Evolutionary conservation across 1,140 invertebrate genomes (phyloP).

Genomic region (Drosophila athabasca): DNA sequence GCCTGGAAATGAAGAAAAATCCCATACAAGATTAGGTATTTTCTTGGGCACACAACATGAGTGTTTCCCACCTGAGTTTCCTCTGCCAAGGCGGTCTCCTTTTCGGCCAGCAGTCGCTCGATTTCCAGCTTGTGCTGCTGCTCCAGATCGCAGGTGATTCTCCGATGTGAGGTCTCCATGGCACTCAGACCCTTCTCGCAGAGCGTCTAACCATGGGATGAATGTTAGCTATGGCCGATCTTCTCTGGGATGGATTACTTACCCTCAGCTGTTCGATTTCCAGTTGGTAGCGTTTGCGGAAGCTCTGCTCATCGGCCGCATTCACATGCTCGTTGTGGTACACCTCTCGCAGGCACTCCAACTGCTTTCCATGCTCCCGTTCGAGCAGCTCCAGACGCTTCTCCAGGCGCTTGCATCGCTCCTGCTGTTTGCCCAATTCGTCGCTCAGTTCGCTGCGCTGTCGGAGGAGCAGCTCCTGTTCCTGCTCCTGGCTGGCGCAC

Average conservation of each 20-base stretch:
- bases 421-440: conserved; percentile 85
- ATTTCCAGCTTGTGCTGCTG: conserved; percentile 91
- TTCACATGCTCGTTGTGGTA: conserved; percentile 86
- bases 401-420: conserved; percentile 88
- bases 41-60: not conserved
- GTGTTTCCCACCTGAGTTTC: conserved; percentile 88
- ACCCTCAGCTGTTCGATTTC: conserved; percentile 94
- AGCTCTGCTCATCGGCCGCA: conserved; percentile 86
- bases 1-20: conserved; percentile 79
- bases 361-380: conserved; percentile 90
- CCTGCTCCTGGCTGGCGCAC: conserved; percentile 68
- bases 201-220: conserved; percentile 85
- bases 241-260: conserved; percentile 36
- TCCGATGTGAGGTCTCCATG: conserved; percentile 94
- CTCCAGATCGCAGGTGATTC: conserved; percentile 92
- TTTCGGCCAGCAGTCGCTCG: conserved; percentile 86
- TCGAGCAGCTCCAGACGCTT: conserved; percentile 88
- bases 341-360: conserved; percentile 89
- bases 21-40: not conserved
- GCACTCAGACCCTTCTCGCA: conserved; percentile 94
- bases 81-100: conserved; percentile 94
- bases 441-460: conserved; percentile 82
- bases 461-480: conserved; percentile 65
- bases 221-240: not conserved
- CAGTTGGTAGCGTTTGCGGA: conserved; percentile 90